Evolutionary conservation across 1,140 invertebrate species (phyloP).

Genomic region (Meloidogyne chitwoodi): DNA sequence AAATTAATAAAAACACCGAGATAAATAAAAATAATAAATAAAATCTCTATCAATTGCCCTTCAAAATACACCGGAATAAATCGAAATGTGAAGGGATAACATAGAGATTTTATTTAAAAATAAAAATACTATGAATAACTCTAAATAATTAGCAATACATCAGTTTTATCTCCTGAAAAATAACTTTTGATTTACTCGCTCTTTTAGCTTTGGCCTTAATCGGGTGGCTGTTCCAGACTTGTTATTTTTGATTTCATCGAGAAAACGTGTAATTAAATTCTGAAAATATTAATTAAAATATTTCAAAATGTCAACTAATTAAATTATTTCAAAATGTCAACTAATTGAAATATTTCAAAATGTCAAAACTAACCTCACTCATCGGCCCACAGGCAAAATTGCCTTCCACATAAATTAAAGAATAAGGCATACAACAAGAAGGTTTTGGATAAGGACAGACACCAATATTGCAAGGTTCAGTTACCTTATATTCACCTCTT

Average conservation of each 20-base stretch:
- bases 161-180: constrained; percentile 7
- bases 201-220: constrained; percentile 10
- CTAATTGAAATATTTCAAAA: background rate
- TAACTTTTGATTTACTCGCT: background rate
- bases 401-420: constrained; percentile 38
- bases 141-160: no score
- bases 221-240: background rate
- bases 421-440: constrained; percentile 44
- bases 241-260: background rate
- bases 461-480: constrained; percentile 41
- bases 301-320: background rate
- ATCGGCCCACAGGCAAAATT: constrained; percentile 45
- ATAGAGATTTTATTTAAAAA: background rate
- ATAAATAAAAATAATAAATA: background rate
- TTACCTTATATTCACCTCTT: constrained; percentile 45
- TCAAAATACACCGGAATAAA: no score
- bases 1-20: background rate
- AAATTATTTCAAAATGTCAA: background rate
- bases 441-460: constrained; percentile 41
- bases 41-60: no score
- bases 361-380: constrained; percentile 17
- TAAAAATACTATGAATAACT: background rate
- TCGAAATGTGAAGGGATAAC: no score
- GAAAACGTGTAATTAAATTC: constrained; percentile 4
- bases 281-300: background rate